Conservation (phyloP, 2,797 vertebrate species). For the Chloroceryle amazona region DNA sequence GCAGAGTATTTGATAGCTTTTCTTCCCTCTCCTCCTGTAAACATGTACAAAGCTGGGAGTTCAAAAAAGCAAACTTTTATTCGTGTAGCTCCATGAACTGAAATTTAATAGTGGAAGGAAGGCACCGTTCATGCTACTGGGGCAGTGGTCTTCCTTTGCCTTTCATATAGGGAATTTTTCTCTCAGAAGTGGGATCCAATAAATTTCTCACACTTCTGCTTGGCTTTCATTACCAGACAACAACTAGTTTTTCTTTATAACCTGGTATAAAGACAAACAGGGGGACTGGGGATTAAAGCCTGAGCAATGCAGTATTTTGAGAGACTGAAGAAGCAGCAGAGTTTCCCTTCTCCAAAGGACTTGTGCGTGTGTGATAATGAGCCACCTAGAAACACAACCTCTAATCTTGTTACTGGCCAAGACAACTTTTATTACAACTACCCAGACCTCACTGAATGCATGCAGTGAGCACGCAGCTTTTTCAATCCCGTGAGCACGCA, state of each 20-base stretch:
- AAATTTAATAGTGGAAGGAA: background rate
- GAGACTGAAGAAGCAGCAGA: background rate
- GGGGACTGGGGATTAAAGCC: background rate
- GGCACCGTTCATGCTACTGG: background rate
- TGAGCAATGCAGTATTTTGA: background rate
- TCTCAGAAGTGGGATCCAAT: background rate
- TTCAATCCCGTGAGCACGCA: rapidly evolving
- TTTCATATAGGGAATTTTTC: background rate
- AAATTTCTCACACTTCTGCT: background rate
- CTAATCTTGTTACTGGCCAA: background rate
- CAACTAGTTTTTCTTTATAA: background rate
- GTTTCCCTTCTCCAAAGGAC: background rate
- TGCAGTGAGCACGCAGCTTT: background rate
- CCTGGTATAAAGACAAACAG: background rate
- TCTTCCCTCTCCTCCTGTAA: background rate
- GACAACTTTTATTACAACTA: background rate
- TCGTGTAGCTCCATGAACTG: rapidly evolving
- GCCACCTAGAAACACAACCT: background rate
- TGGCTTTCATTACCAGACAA: background rate
- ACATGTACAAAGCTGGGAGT: background rate
- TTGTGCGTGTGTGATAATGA: background rate
- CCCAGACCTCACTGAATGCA: background rate
- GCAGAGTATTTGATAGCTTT: background rate
- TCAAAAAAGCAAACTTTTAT: background rate
- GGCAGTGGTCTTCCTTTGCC: background rate